Evolutionary conservation across 2,113 vertebrate species (phyloP), one percentile per base, ranked within the genome.

Genomic region (Alligator sinensis): DNA sequence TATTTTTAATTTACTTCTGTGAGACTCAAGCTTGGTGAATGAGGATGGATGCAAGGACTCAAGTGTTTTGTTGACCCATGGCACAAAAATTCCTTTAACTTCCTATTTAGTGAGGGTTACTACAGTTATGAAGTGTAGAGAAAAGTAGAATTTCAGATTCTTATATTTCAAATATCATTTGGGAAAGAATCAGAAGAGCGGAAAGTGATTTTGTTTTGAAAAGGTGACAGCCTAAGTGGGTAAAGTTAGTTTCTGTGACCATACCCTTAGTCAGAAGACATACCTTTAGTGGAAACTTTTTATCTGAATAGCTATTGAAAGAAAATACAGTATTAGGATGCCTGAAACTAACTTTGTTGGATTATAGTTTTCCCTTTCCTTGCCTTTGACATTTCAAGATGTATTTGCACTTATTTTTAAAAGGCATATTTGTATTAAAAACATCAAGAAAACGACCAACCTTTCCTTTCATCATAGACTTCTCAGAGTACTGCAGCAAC

Each of bases 371-470:
- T 95, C 76, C 22, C 8, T 79, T 24, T 2, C 2, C 58, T 95
- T 91, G 28, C 58, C 27, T 94, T 82, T 93, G 16, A 91, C 78
- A 88, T 95, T 80, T 93, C 24, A 95, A 96, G 91, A 68, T 61
- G 58, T 79, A 3, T 62, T 77, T 70, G 8, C 77, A 77, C 62
- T 15, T 86, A 84, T 1, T 1, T 28, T 84, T 92, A 54, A 61
- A 79, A 78, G 80, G 76, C 34, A 25, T 1, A 6, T 0, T 47
- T 87, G 5, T 77, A 60, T 59, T 60, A 83, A 60, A 30, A 19
- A 58, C 18, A 25, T 4, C 8, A 77, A 60, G 55, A 84, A 60
- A 89, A 78, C 85, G 15, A 47, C 15, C 19, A 5, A 1, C 3
- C 0, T 85, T 76, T 57, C 19, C 14, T 24, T n/a, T 80, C 77